Evolutionary conservation across 2,888 invertebrate species (phyloP), one percentile per base, ranked within the genome.

Genomic region (Epirrita christyi): DNA sequence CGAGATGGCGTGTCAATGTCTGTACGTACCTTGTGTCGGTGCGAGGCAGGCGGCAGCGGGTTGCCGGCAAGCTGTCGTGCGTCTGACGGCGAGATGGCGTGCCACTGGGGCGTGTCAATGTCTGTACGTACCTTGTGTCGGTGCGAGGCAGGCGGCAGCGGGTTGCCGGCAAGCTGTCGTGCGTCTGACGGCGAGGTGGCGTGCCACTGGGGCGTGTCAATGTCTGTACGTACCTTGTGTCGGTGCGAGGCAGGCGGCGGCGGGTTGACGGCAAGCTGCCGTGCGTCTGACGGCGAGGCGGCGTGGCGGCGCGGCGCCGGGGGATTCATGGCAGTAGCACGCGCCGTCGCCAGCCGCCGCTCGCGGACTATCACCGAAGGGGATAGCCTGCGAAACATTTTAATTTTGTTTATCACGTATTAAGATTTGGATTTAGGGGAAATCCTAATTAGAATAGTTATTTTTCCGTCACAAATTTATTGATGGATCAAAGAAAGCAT

Each of bases 251-350:
- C 76, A 44, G 90, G 94, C 51, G 94, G 90, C 58, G 93, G 93
- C 65, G 75, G 94, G 93, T 91, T 94, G 76, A 92, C 93, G 34
- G 94, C 91, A 52, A 93, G 92, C 59, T 88, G 93, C 0, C 92
- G 71, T 53, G 91, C 83, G 73, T 90, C 87, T 55, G 85, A 80
- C 58, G 92, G 89, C 43, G 92, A 88, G 63, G 89, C 82, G 44
- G 88, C 88, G 54, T 90, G 89, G 38, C 93, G 87, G 34, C 93
- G 92, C 58, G 95, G 95, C 63, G 95, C 95, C 11, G 95, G 95
- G 61, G 95, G 95, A 86, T 95, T 95, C 95, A 95, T 95, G 60
- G 95, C 88, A 56, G 95, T 94, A 5, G 95, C 94, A 45, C 95
- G 93, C 70, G 95, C 95, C 28, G 92, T 93, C 40, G 94, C 94